A percentile compares a stretch with the other conserved stretches of the same genome.
Evolutionary conservation across 2,113 vertebrate genomes (phyloP).

Genomic region (Psilopogon haemacephalus): DNA sequence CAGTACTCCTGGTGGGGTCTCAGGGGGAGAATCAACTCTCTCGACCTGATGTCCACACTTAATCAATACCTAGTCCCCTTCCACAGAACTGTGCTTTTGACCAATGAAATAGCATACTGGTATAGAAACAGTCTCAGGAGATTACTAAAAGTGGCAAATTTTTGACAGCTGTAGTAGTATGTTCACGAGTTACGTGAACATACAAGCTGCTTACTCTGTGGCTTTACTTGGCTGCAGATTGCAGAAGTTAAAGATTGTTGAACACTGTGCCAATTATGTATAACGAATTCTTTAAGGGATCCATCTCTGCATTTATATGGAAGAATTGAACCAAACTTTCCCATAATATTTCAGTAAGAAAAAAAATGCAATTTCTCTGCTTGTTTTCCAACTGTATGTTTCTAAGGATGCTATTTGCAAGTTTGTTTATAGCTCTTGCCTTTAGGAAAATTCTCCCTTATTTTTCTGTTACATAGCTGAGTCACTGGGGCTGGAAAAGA

Average conservation of each 20-base stretch:
- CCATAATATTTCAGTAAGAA: neutral
- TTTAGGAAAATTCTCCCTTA: neutral
- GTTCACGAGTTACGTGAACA: neutral
- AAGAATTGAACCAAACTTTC: neutral
- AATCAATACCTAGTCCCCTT: neutral
- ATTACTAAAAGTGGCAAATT: neutral
- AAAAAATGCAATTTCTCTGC: neutral
- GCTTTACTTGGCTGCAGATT: constrained; percentile 8
- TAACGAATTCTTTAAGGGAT: neutral
- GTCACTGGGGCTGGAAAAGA: neutral
- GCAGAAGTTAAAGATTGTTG: neutral
- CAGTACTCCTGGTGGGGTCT: too few relatives aligned
- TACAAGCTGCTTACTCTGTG: neutral
- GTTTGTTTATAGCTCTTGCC: neutral
- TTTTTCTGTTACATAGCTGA: neutral
- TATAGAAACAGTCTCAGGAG: neutral
- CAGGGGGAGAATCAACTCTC: too few relatives aligned
- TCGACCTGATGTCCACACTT: too few relatives aligned
- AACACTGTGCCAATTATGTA: neutral
- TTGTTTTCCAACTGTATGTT: neutral
- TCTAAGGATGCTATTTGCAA: neutral
- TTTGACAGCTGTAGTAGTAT: neutral
- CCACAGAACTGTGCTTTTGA: neutral
- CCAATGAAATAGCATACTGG: neutral
- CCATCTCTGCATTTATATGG: neutral